Evolutionary conservation across 2,113 vertebrate species (phyloP).

Genomic region (Macrotus californicus): DNA sequence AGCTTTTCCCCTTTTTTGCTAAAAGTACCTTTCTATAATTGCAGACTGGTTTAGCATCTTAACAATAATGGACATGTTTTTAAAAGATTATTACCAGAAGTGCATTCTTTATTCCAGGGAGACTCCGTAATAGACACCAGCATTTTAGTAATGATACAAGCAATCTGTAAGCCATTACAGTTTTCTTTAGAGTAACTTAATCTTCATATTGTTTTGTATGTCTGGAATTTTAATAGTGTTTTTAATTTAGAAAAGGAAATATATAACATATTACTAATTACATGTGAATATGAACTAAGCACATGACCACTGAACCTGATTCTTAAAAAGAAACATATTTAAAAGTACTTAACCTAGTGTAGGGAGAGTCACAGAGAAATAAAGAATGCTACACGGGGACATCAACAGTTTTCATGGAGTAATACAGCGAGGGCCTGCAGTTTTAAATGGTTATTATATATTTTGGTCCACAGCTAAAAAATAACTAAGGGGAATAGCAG

Average conservation of each 20-base stretch:
- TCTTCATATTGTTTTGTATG: slow-evolving; percentile 83
- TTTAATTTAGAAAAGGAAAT: slow-evolving; percentile 80
- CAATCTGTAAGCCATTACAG: slow-evolving; percentile 84
- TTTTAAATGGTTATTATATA: slow-evolving; percentile 40
- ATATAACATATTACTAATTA: slow-evolving; percentile 77
- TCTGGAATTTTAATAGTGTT: slow-evolving; percentile 84
- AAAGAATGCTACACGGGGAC: slow-evolving; percentile 37
- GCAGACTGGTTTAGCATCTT: slow-evolving; percentile 76
- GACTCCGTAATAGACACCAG: slow-evolving; percentile 81
- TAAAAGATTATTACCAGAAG: slow-evolving; percentile 82
- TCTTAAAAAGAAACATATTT: slow-evolving; percentile 78
- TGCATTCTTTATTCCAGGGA: slow-evolving; percentile 81
- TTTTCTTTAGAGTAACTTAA: slow-evolving; percentile 84
- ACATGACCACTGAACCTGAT: slow-evolving; percentile 62
- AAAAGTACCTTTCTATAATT: slow-evolving; percentile 77
- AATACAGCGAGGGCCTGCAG: slow-evolving; percentile 16
- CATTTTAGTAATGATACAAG: slow-evolving; percentile 81
- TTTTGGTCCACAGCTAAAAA: slow-evolving; percentile 20
- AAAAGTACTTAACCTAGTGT: slow-evolving; percentile 70
- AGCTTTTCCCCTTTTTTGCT: slow-evolving; percentile 66
- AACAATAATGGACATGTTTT: slow-evolving; percentile 81
- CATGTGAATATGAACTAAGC: slow-evolving; percentile 75
- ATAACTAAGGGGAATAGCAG: not conserved
- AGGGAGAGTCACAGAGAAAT: slow-evolving; percentile 74
- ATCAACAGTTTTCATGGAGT: slow-evolving; percentile 49